Percentiles rank a stretch among this genome's conserved stretches.
Evolutionary conservation across 2,888 invertebrate species (phyloP).

Genomic region (Cyrtodaria siliqua): DNA sequence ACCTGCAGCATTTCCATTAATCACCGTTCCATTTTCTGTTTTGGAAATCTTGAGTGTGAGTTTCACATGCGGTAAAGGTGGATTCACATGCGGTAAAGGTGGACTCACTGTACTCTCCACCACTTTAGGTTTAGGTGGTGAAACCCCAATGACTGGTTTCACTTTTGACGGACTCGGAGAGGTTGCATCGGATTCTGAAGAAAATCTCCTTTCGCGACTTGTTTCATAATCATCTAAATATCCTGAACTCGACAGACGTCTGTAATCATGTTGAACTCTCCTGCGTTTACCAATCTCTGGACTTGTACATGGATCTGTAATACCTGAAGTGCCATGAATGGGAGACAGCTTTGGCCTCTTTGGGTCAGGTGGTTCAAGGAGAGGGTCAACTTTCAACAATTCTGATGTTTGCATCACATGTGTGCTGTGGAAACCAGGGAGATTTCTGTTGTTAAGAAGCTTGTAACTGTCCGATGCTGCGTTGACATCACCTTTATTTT

Average conservation of each 20-base stretch:
- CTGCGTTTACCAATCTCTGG: slow-evolving; percentile 82
- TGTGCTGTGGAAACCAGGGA: slow-evolving; percentile 74
- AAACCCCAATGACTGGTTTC: slow-evolving; percentile 32
- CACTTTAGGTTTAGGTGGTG: slow-evolving; percentile 37
- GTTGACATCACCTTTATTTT: slow-evolving; percentile 54
- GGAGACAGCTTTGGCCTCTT: slow-evolving; percentile 70
- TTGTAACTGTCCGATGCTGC: not conserved
- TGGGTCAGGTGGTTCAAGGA: slow-evolving; percentile 62
- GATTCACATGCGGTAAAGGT: slow-evolving; percentile 65
- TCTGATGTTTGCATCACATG: slow-evolving; percentile 49
- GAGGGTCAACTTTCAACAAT: slow-evolving; percentile 7
- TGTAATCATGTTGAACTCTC: slow-evolving; percentile 84
- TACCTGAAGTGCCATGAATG: slow-evolving; percentile 39
- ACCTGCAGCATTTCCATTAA: slow-evolving; percentile 34
- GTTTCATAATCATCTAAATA: slow-evolving; percentile 84
- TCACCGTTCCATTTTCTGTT: slow-evolving; percentile 42
- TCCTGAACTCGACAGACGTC: slow-evolving; percentile 84
- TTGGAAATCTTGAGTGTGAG: slow-evolving; percentile 62
- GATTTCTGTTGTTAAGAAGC: slow-evolving; percentile 67
- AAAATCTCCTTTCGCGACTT: slow-evolving; percentile 76
- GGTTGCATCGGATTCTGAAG: slow-evolving; percentile 75
- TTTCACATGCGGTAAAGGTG: slow-evolving; percentile 65
- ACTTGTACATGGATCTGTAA: slow-evolving; percentile 69
- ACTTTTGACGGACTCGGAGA: slow-evolving; percentile 68
- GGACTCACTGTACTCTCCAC: slow-evolving; percentile 52